phyloP scores from a whole-genome alignment of 2,888 invertebrate genomes.

The Dryobotodes eremita region DNA sequence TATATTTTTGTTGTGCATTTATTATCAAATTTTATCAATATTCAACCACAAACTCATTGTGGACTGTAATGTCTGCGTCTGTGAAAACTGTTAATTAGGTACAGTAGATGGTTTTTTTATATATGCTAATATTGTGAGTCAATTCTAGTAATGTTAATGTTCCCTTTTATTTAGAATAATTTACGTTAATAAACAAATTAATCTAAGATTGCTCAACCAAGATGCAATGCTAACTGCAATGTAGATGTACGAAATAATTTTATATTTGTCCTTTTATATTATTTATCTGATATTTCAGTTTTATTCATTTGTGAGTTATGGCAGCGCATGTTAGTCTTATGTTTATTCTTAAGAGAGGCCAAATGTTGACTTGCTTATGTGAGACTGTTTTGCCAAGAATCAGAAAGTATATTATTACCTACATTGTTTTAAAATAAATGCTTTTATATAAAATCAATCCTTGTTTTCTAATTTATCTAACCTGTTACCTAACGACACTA shows the following conservation, averaged over 20 bases:
- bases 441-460: constrained; percentile 86
- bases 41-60: constrained; percentile 86
- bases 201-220: constrained; percentile 89
- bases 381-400: constrained; percentile 91
- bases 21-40: constrained; percentile 87
- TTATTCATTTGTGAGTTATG: constrained; percentile 88
- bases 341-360: constrained; percentile 90
- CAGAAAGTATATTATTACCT: constrained; percentile 91
- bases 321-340: constrained; percentile 90
- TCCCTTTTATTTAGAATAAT: constrained; percentile 89
- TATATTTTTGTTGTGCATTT: constrained; percentile 90
- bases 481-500: background rate
- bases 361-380: constrained; percentile 91
- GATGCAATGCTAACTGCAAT: constrained; percentile 90
- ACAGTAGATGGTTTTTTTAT: constrained; percentile 82
- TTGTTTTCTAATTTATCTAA: constrained; percentile 44
- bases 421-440: constrained; percentile 91
- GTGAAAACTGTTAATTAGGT: constrained; percentile 77
- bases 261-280: constrained; percentile 87
- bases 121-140: constrained; percentile 90
- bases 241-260: constrained; percentile 85
- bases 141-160: constrained; percentile 89
- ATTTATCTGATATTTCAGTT: constrained; percentile 89
- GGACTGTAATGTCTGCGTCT: constrained; percentile 87
- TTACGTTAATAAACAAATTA: constrained; percentile 88